phyloP scores from a whole-genome alignment of 2,797 vertebrate species.

The Pagetopsis macropterus region DNA sequence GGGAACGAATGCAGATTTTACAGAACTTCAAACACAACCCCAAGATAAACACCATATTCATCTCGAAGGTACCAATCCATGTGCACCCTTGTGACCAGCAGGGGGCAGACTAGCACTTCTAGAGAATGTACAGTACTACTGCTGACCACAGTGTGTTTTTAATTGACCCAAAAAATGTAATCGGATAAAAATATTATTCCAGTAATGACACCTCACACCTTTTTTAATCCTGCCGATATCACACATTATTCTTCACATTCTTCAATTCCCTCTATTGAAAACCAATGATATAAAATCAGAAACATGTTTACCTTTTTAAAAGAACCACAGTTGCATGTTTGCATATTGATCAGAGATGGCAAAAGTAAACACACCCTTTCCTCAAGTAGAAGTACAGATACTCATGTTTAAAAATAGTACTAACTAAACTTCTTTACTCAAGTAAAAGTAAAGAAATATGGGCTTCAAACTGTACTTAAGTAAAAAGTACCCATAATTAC shows the following conservation, averaged over 20 bases:
- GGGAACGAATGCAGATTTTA: constrained; percentile 97
- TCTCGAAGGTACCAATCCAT: constrained; percentile 89
- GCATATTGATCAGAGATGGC: too few species aligned
- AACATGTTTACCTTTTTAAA: background rate
- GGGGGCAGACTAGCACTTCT: background rate
- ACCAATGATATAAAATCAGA: background rate
- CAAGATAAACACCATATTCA: constrained; percentile 99
- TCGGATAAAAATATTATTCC: background rate
- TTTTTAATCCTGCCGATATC: background rate
- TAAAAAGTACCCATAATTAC: too few species aligned
- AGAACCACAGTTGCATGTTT: background rate
- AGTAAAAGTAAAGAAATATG: too few species aligned
- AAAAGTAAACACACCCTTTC: too few species aligned
- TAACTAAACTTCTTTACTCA: too few species aligned
- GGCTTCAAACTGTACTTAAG: too few species aligned
- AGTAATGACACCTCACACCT: background rate
- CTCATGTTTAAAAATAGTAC: too few species aligned
- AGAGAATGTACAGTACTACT: background rate
- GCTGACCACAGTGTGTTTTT: background rate
- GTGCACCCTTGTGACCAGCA: constrained; percentile 2
- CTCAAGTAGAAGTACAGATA: too few species aligned
- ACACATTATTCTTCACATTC: background rate
- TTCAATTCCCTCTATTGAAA: background rate
- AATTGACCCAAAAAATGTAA: background rate
- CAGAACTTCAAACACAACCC: constrained; percentile 99